Percentiles rank a stretch among this genome's conserved stretches.
Evolutionary conservation across 2,888 invertebrate species (phyloP).

Genomic region (Microctonus aethiopoides): DNA sequence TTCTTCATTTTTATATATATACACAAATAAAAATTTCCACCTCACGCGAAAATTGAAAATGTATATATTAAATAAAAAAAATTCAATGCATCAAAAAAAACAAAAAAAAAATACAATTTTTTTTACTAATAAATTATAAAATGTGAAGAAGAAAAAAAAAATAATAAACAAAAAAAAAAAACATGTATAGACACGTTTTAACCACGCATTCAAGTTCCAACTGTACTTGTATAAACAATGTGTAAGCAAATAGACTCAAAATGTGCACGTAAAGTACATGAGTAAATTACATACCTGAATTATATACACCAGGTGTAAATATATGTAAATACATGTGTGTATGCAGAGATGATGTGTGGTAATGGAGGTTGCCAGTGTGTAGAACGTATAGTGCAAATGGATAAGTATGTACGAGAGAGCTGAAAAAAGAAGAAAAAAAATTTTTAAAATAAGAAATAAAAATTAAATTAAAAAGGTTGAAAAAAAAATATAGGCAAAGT

Average conservation of each 20-base stretch:
- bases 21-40: not conserved
- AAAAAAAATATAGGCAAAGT: conserved; percentile 35
- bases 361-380: not conserved
- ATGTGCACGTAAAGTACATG: conserved; percentile 13
- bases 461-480: no score
- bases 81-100: no score
- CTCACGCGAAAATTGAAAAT: not conserved
- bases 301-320: not conserved
- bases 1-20: no score
- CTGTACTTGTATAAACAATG: conserved; percentile 9
- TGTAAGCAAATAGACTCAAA: conserved; percentile 26
- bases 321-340: no score
- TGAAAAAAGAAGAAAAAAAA: not conserved
- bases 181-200: conserved; percentile 3
- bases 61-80: not conserved
- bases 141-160: not conserved
- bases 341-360: not conserved
- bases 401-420: conserved; percentile 18
- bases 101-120: not conserved
- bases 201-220: conserved; percentile 10
- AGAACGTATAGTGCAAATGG: not conserved
- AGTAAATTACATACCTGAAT: not conserved
- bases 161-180: conserved; percentile 13
- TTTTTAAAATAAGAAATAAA: not conserved
- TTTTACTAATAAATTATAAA: not conserved